phyloP scores from a whole-genome alignment of 2,888 invertebrate genomes.

The Copidosoma aretas region DNA sequence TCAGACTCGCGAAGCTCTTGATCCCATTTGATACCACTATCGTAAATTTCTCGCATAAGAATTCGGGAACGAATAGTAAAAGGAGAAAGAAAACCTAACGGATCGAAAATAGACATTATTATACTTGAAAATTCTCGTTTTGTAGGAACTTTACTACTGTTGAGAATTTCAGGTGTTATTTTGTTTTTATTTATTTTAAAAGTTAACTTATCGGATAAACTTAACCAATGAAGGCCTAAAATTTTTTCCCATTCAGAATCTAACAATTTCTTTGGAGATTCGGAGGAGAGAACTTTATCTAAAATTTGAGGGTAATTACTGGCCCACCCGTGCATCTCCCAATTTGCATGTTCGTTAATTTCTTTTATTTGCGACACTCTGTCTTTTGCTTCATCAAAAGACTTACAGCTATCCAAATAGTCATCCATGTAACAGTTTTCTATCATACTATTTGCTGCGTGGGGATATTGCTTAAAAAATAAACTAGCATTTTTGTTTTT shows the following conservation, averaged over 20 bases:
- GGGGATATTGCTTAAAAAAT: background rate
- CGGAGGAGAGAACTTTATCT: background rate
- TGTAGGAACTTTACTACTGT: constrained; percentile 33
- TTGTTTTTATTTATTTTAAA: constrained; percentile 33
- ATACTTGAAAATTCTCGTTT: constrained; percentile 41
- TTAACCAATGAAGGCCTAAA: background rate
- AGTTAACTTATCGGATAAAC: constrained; percentile 34
- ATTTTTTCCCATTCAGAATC: background rate
- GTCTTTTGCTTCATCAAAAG: background rate
- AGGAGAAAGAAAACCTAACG: constrained; percentile 44
- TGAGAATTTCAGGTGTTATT: constrained; percentile 35
- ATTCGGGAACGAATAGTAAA: constrained; percentile 42
- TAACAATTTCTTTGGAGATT: background rate
- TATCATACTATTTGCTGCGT: background rate
- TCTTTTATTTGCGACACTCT: background rate
- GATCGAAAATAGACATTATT: constrained; percentile 48
- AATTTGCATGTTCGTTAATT: constrained; percentile 6
- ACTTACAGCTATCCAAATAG: background rate
- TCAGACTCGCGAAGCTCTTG: constrained; percentile 23
- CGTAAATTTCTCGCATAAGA: constrained; percentile 43
- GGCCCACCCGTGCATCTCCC: constrained; percentile 8
- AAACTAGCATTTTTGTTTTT: constrained; percentile 14
- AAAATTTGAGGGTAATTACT: background rate
- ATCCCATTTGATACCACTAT: constrained; percentile 37
- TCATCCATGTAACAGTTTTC: background rate